Conservation (phyloP, 92 coral and sea anemone genomes). For the Micromussa lordhowensis region DNA sequence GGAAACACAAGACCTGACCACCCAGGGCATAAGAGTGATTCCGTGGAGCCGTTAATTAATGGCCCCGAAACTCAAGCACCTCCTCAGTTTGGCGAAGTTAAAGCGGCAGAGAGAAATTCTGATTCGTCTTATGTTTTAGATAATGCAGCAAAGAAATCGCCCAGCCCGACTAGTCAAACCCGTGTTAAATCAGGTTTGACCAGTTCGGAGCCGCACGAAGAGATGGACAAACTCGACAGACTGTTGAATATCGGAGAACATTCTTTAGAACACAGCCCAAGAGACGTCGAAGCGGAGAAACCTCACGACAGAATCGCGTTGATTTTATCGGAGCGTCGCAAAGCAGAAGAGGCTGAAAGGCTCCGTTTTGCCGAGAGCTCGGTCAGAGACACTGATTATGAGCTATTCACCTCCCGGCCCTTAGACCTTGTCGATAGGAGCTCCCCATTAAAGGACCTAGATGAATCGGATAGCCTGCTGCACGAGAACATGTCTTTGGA, state of each 20-base stretch:
- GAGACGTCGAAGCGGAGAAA: constrained; percentile 23
- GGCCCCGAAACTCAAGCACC: neutral
- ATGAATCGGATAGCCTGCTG: constrained; percentile 74
- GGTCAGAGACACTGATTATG: constrained; percentile 41
- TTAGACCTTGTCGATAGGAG: constrained; percentile 34
- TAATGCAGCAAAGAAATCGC: neutral
- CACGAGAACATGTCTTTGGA: constrained; percentile 78
- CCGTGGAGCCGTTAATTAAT: neutral
- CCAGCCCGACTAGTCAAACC: neutral
- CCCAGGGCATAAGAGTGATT: neutral
- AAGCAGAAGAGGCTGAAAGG: constrained; percentile 49
- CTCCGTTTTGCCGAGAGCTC: constrained; percentile 42
- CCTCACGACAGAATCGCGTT: constrained; percentile 52
- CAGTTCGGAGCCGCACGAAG: constrained; percentile 12
- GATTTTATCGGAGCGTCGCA: constrained; percentile 43
- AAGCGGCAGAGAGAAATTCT: neutral
- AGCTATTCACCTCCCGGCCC: constrained; percentile 43
- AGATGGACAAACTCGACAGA: constrained; percentile 31
- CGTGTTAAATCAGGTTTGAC: neutral
- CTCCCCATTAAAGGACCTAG: constrained; percentile 58
- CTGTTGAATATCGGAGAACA: constrained; percentile 6
- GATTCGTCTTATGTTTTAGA: neutral
- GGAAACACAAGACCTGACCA: neutral
- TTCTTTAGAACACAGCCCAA: neutral
- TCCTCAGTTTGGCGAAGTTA: neutral